Evolutionary conservation across 1,140 invertebrate genomes (phyloP).

Genomic region (Hycleus phaleratus): DNA sequence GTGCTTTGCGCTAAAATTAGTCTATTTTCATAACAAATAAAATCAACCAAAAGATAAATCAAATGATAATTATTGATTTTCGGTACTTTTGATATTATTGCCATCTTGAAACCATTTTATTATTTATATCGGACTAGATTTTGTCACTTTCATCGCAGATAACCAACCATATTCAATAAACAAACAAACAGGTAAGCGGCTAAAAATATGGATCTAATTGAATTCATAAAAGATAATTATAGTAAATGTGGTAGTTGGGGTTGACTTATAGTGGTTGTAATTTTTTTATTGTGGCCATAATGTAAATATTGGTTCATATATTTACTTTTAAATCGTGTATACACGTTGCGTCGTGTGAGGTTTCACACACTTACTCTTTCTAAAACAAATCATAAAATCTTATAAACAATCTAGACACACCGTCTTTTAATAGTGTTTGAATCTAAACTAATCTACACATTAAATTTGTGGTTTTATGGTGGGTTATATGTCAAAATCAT

Average conservation of each 20-base stretch:
- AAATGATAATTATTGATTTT: constrained; percentile 10
- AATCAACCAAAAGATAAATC: constrained; percentile 17
- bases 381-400: constrained; percentile 40
- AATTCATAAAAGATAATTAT: not conserved
- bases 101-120: not conserved
- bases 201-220: not conserved
- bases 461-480: constrained; percentile 21
- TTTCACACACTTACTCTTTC: constrained; percentile 38
- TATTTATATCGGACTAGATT: not conserved
- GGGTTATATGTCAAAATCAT: too few species aligned
- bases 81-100: constrained; percentile 15
- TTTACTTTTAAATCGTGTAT: constrained; percentile 24
- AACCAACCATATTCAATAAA: not conserved
- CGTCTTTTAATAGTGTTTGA: constrained; percentile 28
- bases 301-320: constrained; percentile 28
- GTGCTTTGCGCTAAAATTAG: constrained; percentile 26
- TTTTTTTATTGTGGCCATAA: constrained; percentile 24
- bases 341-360: constrained; percentile 35
- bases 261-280: not conserved
- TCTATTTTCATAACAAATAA: constrained; percentile 26
- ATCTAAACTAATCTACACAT: constrained; percentile 23
- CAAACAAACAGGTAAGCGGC: too few species aligned
- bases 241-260: not conserved
- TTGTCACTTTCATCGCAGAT: not conserved
- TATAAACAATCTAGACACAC: constrained; percentile 33